These are phyloP conservation scores for Pterocles orientalis DNA, from an alignment of 2,113 vertebrate genomes.

Conservation along the genomic window DNA sequence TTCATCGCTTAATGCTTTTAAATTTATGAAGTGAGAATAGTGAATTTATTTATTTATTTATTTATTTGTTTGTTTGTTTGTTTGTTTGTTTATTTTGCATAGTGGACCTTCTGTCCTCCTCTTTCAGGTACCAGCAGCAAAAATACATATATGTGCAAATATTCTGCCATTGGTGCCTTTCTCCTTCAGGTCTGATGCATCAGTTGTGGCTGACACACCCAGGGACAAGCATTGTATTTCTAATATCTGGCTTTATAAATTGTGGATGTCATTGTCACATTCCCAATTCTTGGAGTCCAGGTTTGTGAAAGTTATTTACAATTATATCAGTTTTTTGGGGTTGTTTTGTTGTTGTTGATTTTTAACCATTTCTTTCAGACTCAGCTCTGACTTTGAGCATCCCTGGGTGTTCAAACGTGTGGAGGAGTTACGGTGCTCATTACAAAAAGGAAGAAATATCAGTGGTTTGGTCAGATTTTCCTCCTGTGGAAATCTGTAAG, in stretches of 20 bases:
- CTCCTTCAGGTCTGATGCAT: constrained; percentile 8
- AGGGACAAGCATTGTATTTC: background rate
- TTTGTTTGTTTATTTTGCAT: background rate
- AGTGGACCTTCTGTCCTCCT: constrained; percentile 3
- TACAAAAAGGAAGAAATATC: background rate
- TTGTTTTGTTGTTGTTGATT: background rate
- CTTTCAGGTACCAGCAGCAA: background rate
- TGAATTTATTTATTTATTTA: background rate
- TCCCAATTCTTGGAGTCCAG: background rate
- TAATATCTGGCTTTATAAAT: constrained; percentile 10
- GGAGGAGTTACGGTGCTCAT: background rate
- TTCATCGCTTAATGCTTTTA: constrained; percentile 8
- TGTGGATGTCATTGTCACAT: background rate
- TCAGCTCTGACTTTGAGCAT: background rate
- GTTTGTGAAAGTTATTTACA: background rate
- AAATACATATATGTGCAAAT: constrained; percentile 6
- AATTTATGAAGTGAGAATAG: constrained; percentile 29
- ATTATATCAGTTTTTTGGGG: background rate
- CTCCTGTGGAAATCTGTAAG: background rate
- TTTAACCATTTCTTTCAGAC: background rate
- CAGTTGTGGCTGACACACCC: background rate
- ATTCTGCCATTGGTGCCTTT: background rate
- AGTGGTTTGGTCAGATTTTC: background rate
- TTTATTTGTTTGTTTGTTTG: too few species aligned
- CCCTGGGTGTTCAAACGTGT: background rate